phyloP scores from a whole-genome alignment of 2,888 invertebrate species.

The Nesidiocoris tenuis region DNA sequence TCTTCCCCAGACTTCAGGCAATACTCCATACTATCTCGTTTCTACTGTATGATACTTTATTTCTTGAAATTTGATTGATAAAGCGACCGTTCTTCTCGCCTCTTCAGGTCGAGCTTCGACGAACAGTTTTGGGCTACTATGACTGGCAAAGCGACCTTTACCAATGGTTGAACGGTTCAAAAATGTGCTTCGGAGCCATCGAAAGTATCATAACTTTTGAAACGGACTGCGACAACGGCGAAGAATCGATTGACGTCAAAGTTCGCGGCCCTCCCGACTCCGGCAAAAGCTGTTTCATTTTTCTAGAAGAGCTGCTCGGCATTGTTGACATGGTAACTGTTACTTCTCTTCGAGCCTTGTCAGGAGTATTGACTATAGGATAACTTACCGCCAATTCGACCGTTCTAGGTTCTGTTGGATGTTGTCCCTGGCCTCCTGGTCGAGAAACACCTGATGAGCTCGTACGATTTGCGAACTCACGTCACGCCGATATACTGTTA shows the following conservation, averaged over 20 bases:
- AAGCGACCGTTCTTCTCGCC: no score
- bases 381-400: no score
- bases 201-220: conserved; percentile 68
- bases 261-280: conserved; percentile 64
- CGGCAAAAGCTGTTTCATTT: conserved; percentile 64
- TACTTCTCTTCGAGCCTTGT: no score
- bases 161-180: conserved; percentile 72
- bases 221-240: conserved; percentile 55
- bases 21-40: no score
- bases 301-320: conserved; percentile 66
- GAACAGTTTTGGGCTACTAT: conserved; percentile 59
- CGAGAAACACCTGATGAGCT: conserved; percentile 66
- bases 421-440: conserved; percentile 68
- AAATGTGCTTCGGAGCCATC: conserved; percentile 66
- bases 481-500: conserved; percentile 55
- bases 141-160: conserved; percentile 63
- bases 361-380: no score
- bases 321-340: conserved; percentile 61
- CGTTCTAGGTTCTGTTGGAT: conserved; percentile 60
- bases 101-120: conserved; percentile 60
- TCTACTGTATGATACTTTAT: no score
- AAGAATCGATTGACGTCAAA: conserved; percentile 65
- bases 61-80: no score
- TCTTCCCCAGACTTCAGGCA: conserved; percentile 68
- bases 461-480: conserved; percentile 59